Conservation (phyloP, 2,888 invertebrate genomes). For the Dicycla oo region DNA sequence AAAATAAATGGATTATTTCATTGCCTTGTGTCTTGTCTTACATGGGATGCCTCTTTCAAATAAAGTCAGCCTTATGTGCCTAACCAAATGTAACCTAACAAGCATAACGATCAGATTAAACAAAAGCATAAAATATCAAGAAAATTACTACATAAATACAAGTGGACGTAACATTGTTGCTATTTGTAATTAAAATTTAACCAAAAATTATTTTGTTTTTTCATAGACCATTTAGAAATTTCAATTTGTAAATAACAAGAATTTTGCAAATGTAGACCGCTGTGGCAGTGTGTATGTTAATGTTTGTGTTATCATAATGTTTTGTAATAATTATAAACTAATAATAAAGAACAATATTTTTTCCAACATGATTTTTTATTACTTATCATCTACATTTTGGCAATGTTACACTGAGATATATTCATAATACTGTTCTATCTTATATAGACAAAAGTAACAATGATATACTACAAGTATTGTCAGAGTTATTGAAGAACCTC, state of each 20-base stretch:
- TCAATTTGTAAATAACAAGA: conserved; percentile 6
- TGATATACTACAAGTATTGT: background rate
- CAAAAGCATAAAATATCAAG: background rate
- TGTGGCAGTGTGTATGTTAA: conserved; percentile 29
- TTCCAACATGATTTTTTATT: conserved; percentile 32
- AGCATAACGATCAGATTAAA: background rate
- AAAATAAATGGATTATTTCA: background rate
- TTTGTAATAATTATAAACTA: conserved; percentile 39
- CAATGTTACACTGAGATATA: conserved; percentile 27
- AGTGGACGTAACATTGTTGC: background rate
- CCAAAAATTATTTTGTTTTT: conserved; percentile 7
- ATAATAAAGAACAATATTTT: conserved; percentile 45
- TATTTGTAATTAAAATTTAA: background rate
- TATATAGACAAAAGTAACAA: background rate
- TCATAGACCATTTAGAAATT: background rate
- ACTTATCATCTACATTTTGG: conserved; percentile 20
- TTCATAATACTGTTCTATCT: conserved; percentile 31
- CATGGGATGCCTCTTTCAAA: background rate
- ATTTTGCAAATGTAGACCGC: conserved; percentile 25
- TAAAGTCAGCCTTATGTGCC: background rate
- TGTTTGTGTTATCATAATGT: conserved; percentile 15
- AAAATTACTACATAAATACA: background rate
- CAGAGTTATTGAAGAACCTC: background rate
- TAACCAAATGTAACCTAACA: background rate
- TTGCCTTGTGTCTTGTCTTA: background rate